Evolutionary conservation across 2,888 invertebrate species (phyloP).

Genomic region (Liodrosophila aerea): DNA sequence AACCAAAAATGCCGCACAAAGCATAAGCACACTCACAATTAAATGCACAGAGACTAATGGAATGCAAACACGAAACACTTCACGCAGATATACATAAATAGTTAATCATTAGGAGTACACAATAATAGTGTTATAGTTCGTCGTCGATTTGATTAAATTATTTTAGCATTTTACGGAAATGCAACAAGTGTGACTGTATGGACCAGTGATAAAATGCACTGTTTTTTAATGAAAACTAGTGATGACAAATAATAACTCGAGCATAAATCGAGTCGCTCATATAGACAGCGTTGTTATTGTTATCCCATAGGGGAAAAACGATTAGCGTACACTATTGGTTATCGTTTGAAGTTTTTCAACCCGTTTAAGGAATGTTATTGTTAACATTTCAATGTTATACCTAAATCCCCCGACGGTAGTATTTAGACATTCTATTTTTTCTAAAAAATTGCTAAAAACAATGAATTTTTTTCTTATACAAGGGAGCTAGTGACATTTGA

Average conservation of each 20-base stretch:
- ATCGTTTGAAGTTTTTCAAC: no score
- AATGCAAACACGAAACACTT: constrained; percentile 43
- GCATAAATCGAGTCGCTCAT: constrained; percentile 17
- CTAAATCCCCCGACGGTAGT: no score
- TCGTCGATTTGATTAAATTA: constrained; percentile 54
- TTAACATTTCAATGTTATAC: no score
- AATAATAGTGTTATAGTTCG: constrained; percentile 33
- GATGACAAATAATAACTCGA: constrained; percentile 2
- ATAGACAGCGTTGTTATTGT: no score
- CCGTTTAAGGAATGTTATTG: no score
- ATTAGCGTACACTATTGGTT: no score
- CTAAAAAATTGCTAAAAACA: no score
- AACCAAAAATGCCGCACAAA: constrained; percentile 71
- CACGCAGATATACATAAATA: constrained; percentile 38
- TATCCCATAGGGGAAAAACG: no score
- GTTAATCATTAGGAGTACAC: constrained; percentile 35
- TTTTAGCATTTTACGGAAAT: constrained; percentile 55
- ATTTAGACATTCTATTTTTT: no score
- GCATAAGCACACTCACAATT: constrained; percentile 33
- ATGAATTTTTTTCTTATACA: no score
- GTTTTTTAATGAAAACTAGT: constrained; percentile 25
- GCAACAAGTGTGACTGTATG: constrained; percentile 54
- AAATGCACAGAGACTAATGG: constrained; percentile 12
- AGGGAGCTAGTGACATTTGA: no score
- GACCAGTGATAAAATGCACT: constrained; percentile 35